Evolutionary conservation across 2,113 vertebrate species (phyloP).

Genomic region (Cathartes aura): DNA sequence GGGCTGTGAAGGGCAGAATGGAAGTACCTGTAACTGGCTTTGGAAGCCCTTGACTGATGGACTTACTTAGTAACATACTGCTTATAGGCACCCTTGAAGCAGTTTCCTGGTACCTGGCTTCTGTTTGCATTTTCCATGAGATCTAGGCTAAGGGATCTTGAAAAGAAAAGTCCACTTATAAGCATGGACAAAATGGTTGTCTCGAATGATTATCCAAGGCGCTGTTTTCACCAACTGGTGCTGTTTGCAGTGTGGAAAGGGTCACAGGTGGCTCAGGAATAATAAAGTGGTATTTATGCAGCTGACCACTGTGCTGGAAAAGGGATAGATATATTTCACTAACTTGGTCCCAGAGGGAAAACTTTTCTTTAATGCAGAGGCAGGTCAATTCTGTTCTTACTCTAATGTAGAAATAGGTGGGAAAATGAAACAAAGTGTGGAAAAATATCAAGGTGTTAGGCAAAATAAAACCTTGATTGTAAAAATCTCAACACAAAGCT

Average conservation of each 20-base stretch:
- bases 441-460: slow-evolving; percentile 10
- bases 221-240: neutral
- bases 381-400: neutral
- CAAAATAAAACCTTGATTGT: slow-evolving; percentile 35
- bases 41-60: neutral
- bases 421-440: neutral
- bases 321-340: neutral
- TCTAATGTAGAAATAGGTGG: slow-evolving; percentile 44
- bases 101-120: neutral
- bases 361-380: neutral
- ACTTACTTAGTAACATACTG: neutral
- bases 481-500: slow-evolving; percentile 33
- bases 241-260: neutral
- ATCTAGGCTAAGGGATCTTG: neutral
- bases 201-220: neutral
- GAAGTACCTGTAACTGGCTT: neutral
- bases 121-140: neutral
- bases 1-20: neutral
- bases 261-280: neutral
- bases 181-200: neutral
- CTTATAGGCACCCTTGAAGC: neutral
- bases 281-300: neutral
- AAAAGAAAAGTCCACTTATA: neutral
- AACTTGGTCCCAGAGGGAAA: neutral
- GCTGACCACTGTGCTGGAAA: neutral